Evolutionary conservation across 92 coral and sea anemone genomes (phyloP), one percentile per base, ranked within the genome.

Genomic region (Nematostella vectensis): DNA sequence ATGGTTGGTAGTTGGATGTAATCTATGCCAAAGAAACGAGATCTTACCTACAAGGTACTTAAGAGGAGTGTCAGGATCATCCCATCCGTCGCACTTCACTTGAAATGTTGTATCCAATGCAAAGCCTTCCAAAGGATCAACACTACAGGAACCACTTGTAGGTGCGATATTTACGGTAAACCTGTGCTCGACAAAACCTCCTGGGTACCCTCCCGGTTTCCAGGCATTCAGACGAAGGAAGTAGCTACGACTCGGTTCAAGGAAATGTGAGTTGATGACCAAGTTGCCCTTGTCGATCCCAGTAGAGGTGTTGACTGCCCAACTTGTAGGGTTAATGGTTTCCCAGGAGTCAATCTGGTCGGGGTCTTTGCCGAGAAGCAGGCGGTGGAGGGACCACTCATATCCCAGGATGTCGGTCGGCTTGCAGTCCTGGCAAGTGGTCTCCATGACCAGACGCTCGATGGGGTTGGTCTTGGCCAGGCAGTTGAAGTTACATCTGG

Each of bases 81-180:
- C 18, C 97, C 97, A 89, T 39, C 61, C 74, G 8, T 60, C 65
- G 45, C 97, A 89, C 47, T 55, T 47, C 44, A 89, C 83, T 13
- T 57, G 43, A 29, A 89, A 89, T 29, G 47, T 55, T 15, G 95
- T 89, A 31, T 73, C 84, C 68, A 89, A 39, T 3, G 91, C 97
- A 33, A 62, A 81, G 19, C 97, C 97, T 37, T 71, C 67, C 25
- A 61, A 31, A 11, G 88, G 75, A 19, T 61, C 58, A 22, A 85
- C 85, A 1, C 29, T 18, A 47, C 97, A 89, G 1, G 10, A 18
- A 0, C 97, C 97, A 15, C 69, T 61, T 10, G 58, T 17, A 3
- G 97, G 97, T 6, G 95, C 76, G 6, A 79, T 63, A 71, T 89
- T 89, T 22, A 89, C 94, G 16, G 40, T 58, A 27, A 89, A 74